A percentile compares a stretch with the other conserved stretches of the same genome.
Conservation (phyloP, 2,888 invertebrate species). For the Acanthosepion esculentum region DNA sequence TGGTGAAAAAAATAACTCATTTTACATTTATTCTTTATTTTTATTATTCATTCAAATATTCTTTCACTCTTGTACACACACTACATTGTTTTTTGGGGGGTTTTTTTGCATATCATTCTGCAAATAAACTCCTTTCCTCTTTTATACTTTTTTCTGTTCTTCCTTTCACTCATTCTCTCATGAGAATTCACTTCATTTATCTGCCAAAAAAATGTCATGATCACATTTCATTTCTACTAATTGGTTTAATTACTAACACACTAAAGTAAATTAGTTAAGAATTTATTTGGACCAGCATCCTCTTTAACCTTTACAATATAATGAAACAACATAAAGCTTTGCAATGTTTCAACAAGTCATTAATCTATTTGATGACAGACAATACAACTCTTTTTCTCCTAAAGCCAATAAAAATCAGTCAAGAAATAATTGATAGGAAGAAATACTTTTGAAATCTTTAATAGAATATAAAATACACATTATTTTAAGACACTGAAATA, state of each 20-base stretch:
- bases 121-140: too few relatives aligned
- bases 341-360: too few relatives aligned
- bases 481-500: too few relatives aligned
- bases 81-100: too few relatives aligned
- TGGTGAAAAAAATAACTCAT: background rate
- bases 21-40: background rate
- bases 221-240: background rate
- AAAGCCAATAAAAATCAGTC: too few relatives aligned
- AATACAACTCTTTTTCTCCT: too few relatives aligned
- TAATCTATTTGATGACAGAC: too few relatives aligned
- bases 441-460: background rate
- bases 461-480: background rate
- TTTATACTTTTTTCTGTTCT: background rate
- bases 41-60: background rate
- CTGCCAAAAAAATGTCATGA: slow-evolving; percentile 12
- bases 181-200: background rate
- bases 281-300: background rate
- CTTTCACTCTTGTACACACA: background rate
- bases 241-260: background rate
- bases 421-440: too few relatives aligned
- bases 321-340: too few relatives aligned
- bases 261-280: background rate
- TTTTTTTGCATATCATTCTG: too few relatives aligned
- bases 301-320: too few relatives aligned
- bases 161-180: background rate